Conservation (phyloP, 2,888 invertebrate species). For the Meiosimyza platycephala region DNA sequence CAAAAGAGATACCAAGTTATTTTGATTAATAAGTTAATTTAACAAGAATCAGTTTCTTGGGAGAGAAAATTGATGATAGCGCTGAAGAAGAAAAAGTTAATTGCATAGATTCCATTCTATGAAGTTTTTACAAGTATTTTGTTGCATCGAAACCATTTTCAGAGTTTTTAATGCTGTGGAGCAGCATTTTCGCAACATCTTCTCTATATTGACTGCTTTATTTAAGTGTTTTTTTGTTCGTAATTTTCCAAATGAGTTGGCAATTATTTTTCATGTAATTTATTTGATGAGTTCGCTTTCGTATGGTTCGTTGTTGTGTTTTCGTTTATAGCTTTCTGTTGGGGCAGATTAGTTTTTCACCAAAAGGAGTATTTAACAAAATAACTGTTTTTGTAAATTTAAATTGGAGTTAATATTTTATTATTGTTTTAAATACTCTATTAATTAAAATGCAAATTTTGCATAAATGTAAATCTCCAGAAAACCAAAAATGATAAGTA, state of each 20-base stretch:
- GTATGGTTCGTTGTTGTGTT: not conserved
- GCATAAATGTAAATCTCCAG: too few species aligned
- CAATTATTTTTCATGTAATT: conserved; percentile 48
- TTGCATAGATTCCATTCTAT: not conserved
- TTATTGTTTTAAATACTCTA: too few species aligned
- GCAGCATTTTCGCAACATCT: conserved; percentile 36
- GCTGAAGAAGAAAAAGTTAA: not conserved
- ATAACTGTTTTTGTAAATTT: too few species aligned
- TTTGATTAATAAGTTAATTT: conserved; percentile 41
- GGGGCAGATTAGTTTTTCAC: too few species aligned
- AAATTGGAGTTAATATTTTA: too few species aligned
- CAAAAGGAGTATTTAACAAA: too few species aligned
- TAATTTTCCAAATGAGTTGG: conserved; percentile 51
- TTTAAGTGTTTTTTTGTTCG: conserved; percentile 26
- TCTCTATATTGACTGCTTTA: conserved; percentile 27
- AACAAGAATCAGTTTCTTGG: conserved; percentile 37
- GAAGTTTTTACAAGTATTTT: not conserved
- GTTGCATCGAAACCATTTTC: too few species aligned
- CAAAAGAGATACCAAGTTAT: not conserved
- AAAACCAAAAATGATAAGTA: too few species aligned
- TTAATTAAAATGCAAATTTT: too few species aligned
- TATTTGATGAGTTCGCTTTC: conserved; percentile 44
- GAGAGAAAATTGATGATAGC: not conserved
- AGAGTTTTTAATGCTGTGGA: conserved; percentile 14
- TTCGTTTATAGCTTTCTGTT: not conserved